A percentile compares a stretch with the other conserved stretches of the same genome.
These are phyloP conservation scores for Felis catus DNA, from an alignment of 2,113 vertebrate species.

Conservation along the genomic window DNA sequence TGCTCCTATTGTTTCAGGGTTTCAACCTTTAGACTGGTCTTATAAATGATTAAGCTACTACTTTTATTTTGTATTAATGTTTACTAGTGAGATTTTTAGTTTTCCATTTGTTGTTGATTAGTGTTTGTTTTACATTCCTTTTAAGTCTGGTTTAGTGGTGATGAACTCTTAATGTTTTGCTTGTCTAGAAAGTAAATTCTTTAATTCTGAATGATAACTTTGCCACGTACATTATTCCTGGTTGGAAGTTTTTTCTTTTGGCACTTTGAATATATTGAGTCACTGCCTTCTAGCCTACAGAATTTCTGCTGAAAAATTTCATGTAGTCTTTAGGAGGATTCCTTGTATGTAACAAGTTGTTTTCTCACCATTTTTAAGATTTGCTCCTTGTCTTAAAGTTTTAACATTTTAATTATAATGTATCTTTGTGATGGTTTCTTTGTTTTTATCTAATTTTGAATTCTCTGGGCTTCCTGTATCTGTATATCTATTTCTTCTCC, in stretches of 20 bases:
- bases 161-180: not conserved
- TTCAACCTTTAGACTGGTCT: not conserved
- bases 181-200: not conserved
- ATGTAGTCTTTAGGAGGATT: not conserved
- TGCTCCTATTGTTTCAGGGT: not conserved
- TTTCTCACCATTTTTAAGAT: not conserved
- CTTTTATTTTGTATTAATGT: not conserved
- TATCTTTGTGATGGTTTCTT: not conserved
- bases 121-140: not conserved
- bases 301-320: not conserved
- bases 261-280: not conserved
- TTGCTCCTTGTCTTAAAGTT: not conserved
- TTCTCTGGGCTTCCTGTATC: not conserved
- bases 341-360: not conserved
- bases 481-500: not conserved
- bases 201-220: not conserved
- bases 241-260: not conserved
- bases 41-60: not conserved
- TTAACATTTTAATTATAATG: not conserved
- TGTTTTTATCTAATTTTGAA: not conserved
- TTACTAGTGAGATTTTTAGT: not conserved
- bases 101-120: not conserved
- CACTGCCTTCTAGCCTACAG: not conserved
- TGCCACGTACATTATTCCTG: not conserved
- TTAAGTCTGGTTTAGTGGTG: not conserved